These are phyloP conservation scores for Ennomos erosarius DNA, from an alignment of 2,888 invertebrate genomes.

Conservation along the genomic window DNA sequence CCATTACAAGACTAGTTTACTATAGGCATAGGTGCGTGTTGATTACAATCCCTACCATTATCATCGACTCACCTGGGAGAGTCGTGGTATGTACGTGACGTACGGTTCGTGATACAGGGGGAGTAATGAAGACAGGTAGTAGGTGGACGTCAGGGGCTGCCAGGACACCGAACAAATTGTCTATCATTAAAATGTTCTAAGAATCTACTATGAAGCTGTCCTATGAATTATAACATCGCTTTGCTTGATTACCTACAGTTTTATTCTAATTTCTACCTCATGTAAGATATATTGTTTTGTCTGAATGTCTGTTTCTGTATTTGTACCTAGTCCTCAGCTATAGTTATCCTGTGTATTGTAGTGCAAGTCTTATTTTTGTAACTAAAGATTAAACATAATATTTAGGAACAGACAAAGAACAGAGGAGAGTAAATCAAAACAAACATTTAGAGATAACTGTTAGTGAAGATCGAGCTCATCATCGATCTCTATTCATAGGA, in stretches of 20 bases:
- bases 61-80: slow-evolving; percentile 73
- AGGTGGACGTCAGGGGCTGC: slow-evolving; percentile 76
- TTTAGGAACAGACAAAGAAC: slow-evolving; percentile 20
- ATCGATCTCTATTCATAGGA: slow-evolving; percentile 58
- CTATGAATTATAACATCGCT: slow-evolving; percentile 1
- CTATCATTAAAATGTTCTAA: slow-evolving; percentile 20
- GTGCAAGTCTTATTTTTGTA: neutral
- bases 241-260: slow-evolving; percentile 1
- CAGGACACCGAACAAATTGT: slow-evolving; percentile 45
- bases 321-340: too few relatives aligned
- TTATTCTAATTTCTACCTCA: neutral
- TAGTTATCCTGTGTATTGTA: slow-evolving; percentile 8
- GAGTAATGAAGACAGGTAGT: slow-evolving; percentile 73
- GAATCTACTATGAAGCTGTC: neutral
- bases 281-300: neutral
- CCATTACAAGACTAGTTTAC: too few relatives aligned
- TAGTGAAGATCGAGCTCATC: slow-evolving; percentile 74
- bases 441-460: slow-evolving; percentile 47
- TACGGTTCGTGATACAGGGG: slow-evolving; percentile 75
- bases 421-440: slow-evolving; percentile 36
- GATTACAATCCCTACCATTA: slow-evolving; percentile 42
- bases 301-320: neutral
- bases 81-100: slow-evolving; percentile 73
- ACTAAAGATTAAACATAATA: slow-evolving; percentile 1
- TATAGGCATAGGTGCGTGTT: slow-evolving; percentile 27